Evolutionary conservation across 2,797 vertebrate genomes (phyloP).

Genomic region (Paramormyrops hopkinsi): DNA sequence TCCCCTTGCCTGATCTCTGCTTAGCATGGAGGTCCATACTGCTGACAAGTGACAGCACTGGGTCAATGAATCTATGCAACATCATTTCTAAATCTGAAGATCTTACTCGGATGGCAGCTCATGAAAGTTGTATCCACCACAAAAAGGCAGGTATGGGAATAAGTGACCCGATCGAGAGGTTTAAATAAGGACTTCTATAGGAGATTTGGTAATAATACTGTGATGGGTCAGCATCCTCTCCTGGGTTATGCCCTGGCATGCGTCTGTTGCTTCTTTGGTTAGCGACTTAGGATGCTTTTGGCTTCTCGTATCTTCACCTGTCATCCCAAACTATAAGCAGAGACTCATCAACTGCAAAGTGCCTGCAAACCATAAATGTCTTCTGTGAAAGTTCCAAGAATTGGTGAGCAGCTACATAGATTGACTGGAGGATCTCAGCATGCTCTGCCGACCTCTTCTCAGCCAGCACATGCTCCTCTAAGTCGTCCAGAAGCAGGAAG

Average conservation of each 20-base stretch:
- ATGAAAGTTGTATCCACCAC: not conserved
- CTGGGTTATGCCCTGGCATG: not conserved
- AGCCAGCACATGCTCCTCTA: not conserved
- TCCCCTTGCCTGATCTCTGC: not conserved
- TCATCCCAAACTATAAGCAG: not conserved
- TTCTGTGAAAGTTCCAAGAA: too few relatives aligned
- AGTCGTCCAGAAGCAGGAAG: not conserved
- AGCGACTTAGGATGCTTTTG: not conserved
- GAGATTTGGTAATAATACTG: not conserved
- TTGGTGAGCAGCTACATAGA: not conserved
- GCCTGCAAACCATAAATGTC: not conserved
- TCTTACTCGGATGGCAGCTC: not conserved
- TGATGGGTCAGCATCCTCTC: not conserved
- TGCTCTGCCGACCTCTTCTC: not conserved
- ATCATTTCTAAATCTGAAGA: not conserved
- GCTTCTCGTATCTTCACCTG: not conserved
- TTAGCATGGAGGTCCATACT: not conserved
- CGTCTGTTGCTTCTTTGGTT: not conserved
- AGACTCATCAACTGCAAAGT: not conserved
- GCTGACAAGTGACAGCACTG: not conserved
- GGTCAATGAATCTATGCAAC: not conserved
- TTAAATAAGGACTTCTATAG: not conserved
- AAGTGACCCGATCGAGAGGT: not conserved
- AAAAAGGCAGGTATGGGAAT: not conserved
- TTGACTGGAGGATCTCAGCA: not conserved